These are phyloP conservation scores for Drosophila pseudoananassae DNA, from an alignment of 1,140 invertebrate genomes.

Conservation along the genomic window DNA sequence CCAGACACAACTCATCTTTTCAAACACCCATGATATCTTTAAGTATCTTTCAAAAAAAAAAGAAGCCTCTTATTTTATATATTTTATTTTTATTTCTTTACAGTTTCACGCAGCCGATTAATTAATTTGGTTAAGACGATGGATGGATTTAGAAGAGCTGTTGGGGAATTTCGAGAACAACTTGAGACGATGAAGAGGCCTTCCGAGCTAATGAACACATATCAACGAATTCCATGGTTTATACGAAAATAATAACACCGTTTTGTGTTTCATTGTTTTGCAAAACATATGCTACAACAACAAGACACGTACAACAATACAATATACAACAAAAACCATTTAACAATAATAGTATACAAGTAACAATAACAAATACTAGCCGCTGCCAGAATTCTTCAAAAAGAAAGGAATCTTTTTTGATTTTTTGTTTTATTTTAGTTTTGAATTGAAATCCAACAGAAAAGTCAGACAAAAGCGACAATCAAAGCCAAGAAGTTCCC, in stretches of 20 bases:
- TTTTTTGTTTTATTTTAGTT: neutral
- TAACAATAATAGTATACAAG: slow-evolving; percentile 19
- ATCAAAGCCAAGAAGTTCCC: slow-evolving; percentile 9
- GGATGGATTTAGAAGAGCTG: slow-evolving; percentile 11
- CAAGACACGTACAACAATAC: slow-evolving; percentile 32
- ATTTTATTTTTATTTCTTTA: slow-evolving; percentile 6
- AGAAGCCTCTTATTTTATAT: neutral
- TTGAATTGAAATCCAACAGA: too few relatives aligned
- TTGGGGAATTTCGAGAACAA: slow-evolving; percentile 18
- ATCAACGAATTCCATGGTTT: slow-evolving; percentile 69
- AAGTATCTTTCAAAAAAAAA: neutral
- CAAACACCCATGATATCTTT: neutral
- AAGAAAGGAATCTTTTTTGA: neutral
- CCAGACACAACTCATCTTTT: neutral
- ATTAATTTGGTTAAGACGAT: slow-evolving; percentile 25
- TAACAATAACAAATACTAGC: slow-evolving; percentile 42
- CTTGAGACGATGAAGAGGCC: slow-evolving; percentile 41
- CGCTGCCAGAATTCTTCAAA: slow-evolving; percentile 20
- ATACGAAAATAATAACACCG: slow-evolving; percentile 13
- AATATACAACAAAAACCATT: slow-evolving; percentile 21
- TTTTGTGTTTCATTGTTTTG: slow-evolving; percentile 38
- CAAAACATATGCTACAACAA: slow-evolving; percentile 9
- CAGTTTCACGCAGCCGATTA: slow-evolving; percentile 62
- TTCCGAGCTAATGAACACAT: slow-evolving; percentile 71
- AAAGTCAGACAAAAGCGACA: too few relatives aligned